phyloP scores from a whole-genome alignment of 2,797 vertebrate genomes.

The Eulemur coronatus region DNA sequence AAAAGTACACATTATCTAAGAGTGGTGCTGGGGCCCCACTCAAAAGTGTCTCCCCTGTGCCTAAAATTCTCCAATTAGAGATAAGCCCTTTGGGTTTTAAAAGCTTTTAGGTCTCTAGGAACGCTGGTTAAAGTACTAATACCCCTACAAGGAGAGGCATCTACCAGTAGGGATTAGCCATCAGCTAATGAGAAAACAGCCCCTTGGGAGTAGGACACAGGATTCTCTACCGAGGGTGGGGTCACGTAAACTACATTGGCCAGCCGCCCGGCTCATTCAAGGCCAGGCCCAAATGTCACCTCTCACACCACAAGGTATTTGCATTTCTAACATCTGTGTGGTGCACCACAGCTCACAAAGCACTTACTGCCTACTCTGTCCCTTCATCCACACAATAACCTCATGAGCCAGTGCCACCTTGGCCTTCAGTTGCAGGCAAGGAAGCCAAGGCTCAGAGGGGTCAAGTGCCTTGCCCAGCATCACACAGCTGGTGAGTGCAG shows the following conservation, averaged over 20 bases:
- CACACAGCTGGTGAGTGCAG: neutral
- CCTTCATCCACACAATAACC: neutral
- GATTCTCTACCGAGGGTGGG: neutral
- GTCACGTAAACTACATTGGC: neutral
- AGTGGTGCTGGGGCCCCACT: neutral
- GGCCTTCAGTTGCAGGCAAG: neutral
- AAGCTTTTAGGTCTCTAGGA: neutral
- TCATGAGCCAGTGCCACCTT: neutral
- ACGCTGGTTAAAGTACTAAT: neutral
- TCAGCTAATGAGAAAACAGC: neutral
- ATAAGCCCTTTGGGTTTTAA: neutral
- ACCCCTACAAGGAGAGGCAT: neutral
- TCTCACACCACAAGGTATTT: neutral
- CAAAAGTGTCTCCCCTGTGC: neutral
- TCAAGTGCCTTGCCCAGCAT: neutral
- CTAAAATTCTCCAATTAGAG: neutral
- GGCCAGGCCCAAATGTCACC: neutral
- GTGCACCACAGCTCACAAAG: too few relatives aligned
- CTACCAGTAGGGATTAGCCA: neutral
- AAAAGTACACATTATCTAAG: neutral
- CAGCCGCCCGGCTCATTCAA: neutral
- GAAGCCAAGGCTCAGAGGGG: neutral
- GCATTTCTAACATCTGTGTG: fast-evolving
- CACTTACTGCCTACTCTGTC: neutral
- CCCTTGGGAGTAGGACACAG: neutral